Percentiles rank a stretch among this genome's conserved stretches.
These are phyloP conservation scores for Asteroscopus sphinx DNA, from an alignment of 2,888 invertebrate genomes.

Conservation along the genomic window DNA sequence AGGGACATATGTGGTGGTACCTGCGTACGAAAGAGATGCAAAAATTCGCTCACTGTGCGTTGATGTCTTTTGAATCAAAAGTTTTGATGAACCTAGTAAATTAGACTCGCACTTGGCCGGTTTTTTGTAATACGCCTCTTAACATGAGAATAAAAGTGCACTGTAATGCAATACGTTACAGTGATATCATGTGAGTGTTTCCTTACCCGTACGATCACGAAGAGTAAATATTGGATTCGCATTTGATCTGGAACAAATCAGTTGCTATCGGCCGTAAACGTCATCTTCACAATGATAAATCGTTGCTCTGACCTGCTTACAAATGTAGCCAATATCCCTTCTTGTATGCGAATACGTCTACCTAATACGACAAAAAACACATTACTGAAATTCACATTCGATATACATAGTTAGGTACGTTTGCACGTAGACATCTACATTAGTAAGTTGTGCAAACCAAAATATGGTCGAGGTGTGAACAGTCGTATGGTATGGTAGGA, in stretches of 20 bases:
- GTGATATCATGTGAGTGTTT: slow-evolving; percentile 58
- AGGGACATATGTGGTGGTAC: too few relatives aligned
- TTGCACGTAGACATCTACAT: neutral
- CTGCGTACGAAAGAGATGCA: too few relatives aligned
- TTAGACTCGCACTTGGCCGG: too few relatives aligned
- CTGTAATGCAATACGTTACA: slow-evolving; percentile 46
- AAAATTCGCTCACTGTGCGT: too few relatives aligned
- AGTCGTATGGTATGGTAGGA: too few relatives aligned
- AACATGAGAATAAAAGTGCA: slow-evolving; percentile 37
- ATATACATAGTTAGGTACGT: slow-evolving; percentile 8
- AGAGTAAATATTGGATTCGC: slow-evolving; percentile 76
- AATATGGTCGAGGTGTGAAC: neutral
- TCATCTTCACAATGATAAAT: slow-evolving; percentile 78
- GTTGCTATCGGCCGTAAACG: slow-evolving; percentile 75
- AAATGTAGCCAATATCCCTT: slow-evolving; percentile 64
- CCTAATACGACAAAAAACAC: slow-evolving; percentile 51
- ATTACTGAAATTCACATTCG: slow-evolving; percentile 44
- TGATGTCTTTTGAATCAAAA: too few relatives aligned
- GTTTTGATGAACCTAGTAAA: too few relatives aligned
- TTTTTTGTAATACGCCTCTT: slow-evolving; percentile 17
- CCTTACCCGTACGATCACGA: slow-evolving; percentile 65
- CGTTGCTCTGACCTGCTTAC: slow-evolving; percentile 75
- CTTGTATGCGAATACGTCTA: slow-evolving; percentile 50
- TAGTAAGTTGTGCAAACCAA: slow-evolving; percentile 27
- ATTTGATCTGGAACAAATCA: slow-evolving; percentile 80